Percentiles rank a stretch among this genome's conserved stretches.
phyloP scores from a whole-genome alignment of 1,140 invertebrate species.

The Monomorium pharaonis region DNA sequence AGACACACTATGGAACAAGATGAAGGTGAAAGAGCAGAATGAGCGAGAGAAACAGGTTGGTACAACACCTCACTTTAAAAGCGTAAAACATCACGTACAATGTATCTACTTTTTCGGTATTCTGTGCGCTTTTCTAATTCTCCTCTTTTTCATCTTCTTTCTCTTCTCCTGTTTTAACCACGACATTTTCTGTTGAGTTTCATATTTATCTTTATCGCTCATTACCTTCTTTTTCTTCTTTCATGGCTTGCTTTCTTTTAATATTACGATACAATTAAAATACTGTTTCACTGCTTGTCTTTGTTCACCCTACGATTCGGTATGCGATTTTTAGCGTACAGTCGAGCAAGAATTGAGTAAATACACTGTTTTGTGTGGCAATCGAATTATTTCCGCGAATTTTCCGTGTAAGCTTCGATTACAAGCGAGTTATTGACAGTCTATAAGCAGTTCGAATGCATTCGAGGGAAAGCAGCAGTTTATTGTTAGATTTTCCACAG shows the following conservation, averaged over 20 bases:
- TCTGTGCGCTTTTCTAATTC: constrained; percentile 16
- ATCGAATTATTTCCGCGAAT: constrained; percentile 13
- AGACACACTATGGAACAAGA: constrained; percentile 10
- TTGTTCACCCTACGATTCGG: not conserved
- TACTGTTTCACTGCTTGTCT: not conserved
- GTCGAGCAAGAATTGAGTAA: not conserved
- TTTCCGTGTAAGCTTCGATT: constrained; percentile 9
- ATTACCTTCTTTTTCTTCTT: not conserved
- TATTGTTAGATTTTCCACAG: constrained; percentile 25
- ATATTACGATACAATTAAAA: not conserved
- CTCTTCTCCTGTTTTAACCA: not conserved
- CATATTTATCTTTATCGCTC: not conserved
- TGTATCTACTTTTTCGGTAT: constrained; percentile 54
- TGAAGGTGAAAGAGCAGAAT: constrained; percentile 49
- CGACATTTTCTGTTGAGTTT: not conserved
- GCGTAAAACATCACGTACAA: constrained; percentile 25
- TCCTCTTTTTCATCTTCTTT: not conserved
- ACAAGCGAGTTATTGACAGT: not conserved
- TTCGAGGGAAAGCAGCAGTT: constrained; percentile 39
- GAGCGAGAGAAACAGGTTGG: constrained; percentile 63
- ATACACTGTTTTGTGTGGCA: not conserved
- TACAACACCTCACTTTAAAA: constrained; percentile 33
- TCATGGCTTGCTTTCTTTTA: not conserved
- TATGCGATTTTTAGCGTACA: not conserved
- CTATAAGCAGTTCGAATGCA: constrained; percentile 37